Evolutionary conservation across 2,888 invertebrate species (phyloP).

Genomic region (Pseudococcus longispinus): DNA sequence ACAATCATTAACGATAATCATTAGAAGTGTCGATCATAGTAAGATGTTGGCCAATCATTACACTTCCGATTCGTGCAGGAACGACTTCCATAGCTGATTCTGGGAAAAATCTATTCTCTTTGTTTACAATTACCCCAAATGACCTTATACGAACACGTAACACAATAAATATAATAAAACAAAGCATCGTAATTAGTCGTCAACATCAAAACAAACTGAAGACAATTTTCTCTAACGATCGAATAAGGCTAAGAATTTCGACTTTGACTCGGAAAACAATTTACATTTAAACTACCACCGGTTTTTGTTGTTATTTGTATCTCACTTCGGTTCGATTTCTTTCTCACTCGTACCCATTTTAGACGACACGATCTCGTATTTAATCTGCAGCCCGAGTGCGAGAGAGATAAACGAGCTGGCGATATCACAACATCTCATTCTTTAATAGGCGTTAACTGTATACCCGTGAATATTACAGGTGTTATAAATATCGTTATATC

Average conservation of each 20-base stretch:
- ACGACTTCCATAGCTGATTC: no score
- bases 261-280: not conserved
- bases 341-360: not conserved
- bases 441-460: slow-evolving; percentile 31
- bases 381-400: not conserved
- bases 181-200: slow-evolving; percentile 17
- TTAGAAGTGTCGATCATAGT: no score
- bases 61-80: no score
- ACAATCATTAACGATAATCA: no score
- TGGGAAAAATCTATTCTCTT: no score
- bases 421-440: slow-evolving; percentile 15
- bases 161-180: not conserved
- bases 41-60: no score
- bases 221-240: not conserved
- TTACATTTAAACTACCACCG: slow-evolving; percentile 39
- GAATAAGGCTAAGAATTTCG: not conserved
- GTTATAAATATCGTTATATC: slow-evolving; percentile 26
- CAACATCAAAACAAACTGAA: slow-evolving; percentile 1
- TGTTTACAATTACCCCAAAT: no score
- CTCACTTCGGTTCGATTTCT: not conserved
- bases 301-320: not conserved
- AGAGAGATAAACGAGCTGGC: not conserved
- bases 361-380: not conserved
- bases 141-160: not conserved
- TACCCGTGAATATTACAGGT: not conserved